Base-by-base conservation (phyloP, 2,113 vertebrate species). In the Gasterosteus nipponicus region DNA sequence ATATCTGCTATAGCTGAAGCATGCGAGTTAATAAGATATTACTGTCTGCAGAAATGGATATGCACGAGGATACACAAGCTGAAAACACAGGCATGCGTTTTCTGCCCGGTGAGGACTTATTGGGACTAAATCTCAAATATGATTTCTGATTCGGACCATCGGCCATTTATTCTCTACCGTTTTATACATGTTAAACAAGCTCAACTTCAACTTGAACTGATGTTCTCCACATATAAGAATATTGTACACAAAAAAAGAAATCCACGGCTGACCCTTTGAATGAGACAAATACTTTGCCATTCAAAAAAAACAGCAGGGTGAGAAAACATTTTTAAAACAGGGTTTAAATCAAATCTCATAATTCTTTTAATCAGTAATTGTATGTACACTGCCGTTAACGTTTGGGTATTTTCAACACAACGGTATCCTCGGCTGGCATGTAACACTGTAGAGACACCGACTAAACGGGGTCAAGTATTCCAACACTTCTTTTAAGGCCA, bases 11-110 rank as follows among this genome's bases (percentile, higher is more conserved):
- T 12, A 72, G 38, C 6, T 69, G 59, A 80, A 83, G 81, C 91
- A 91, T 90, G 91, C 91, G 38, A n/a, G 76, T 77, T 84, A 85
- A 38, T 85, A 79, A 33, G 12, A 69, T 51, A 73, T 66, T 65
- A 59, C 15, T 15, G 75, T 73, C 73, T 69, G 73, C 69, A 63
- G 75, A 73, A 59, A 76, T 77, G 44, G 38, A 72, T 44, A 41
- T 2, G 51, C 67, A 75, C 33, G 18, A 75, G 47, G 60, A 73
- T 33, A 68, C 42, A 72, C 12, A 81, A 74, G 79, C 72, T 26
- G 41, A 46, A 85, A 72, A 82, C 41, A 38, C 61, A 75, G 61
- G 18, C 22, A 26, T 10, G 38, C 57, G 9, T 59, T 42, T 18
- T 61, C 16, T 18, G 44, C 66, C 54, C 60, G 10, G n/a, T 7